Conservation (phyloP, 2,797 vertebrate species). For the Mormyrops boulengeri region DNA sequence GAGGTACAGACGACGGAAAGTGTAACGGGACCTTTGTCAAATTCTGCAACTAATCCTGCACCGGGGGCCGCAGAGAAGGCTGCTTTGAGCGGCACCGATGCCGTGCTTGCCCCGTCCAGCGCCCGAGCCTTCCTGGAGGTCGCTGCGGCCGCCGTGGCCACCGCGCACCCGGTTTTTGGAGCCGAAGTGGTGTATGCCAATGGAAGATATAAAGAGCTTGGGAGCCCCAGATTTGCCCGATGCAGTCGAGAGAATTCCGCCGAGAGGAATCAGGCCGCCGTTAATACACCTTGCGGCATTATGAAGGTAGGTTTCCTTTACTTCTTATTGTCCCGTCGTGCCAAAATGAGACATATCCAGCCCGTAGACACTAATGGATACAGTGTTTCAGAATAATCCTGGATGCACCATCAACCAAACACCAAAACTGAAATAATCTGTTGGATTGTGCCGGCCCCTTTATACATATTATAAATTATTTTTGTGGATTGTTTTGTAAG, state of each 20-base stretch:
- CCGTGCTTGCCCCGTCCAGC: conserved; percentile 34
- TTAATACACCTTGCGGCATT: conserved; percentile 67
- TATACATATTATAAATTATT: background rate
- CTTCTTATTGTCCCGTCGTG: background rate
- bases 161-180: conserved; percentile 44
- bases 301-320: conserved; percentile 64
- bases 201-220: conserved; percentile 56
- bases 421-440: background rate
- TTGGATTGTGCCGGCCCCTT: background rate
- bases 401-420: background rate
- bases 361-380: background rate
- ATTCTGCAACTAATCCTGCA: conserved; percentile 40
- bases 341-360: background rate
- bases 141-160: conserved; percentile 45
- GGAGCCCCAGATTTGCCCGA: conserved; percentile 52
- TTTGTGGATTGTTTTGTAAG: background rate
- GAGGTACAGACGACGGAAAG: conserved; percentile 61
- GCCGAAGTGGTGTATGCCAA: conserved; percentile 62
- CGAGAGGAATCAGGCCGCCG: conserved; percentile 57
- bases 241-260: conserved; percentile 63
- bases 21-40: conserved; percentile 55
- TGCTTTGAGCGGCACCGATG: conserved; percentile 42
- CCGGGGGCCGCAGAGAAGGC: conserved; percentile 45
- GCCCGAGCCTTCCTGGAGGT: conserved; percentile 61
- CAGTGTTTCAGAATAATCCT: background rate